Conservation (phyloP, 2,888 invertebrate genomes). For the Drosophila trichaetosa region DNA sequence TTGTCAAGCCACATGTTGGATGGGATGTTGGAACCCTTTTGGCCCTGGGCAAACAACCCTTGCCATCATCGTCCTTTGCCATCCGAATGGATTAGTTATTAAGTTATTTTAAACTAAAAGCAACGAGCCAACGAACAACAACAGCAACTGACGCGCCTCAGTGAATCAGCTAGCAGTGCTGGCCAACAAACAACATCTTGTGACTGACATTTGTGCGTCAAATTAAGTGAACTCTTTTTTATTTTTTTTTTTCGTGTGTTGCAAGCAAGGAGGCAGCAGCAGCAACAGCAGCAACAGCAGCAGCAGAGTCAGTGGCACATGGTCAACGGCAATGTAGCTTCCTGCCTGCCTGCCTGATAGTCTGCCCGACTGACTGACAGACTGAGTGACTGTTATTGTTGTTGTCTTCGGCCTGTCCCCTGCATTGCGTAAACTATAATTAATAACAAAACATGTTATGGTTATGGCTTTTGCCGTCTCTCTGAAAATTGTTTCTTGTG, state of each 20-base stretch:
- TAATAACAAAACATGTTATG: slow-evolving; percentile 82
- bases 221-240: slow-evolving; percentile 77
- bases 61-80: slow-evolving; percentile 36
- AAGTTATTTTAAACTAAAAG: slow-evolving; percentile 75
- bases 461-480: slow-evolving; percentile 73
- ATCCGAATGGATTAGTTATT: slow-evolving; percentile 77
- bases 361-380: slow-evolving; percentile 51
- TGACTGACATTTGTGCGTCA: slow-evolving; percentile 79
- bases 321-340: slow-evolving; percentile 57
- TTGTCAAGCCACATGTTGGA: slow-evolving; percentile 75
- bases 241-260: not conserved
- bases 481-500: slow-evolving; percentile 74
- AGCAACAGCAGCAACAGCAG: slow-evolving; percentile 17
- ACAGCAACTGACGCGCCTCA: slow-evolving; percentile 63
- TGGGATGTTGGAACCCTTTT: slow-evolving; percentile 27
- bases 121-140: slow-evolving; percentile 45
- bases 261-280: slow-evolving; percentile 29
- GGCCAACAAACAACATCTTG: slow-evolving; percentile 52
- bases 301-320: slow-evolving; percentile 59
- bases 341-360: slow-evolving; percentile 55
- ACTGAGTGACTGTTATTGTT: slow-evolving; percentile 63
- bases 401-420: slow-evolving; percentile 78
- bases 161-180: slow-evolving; percentile 20
- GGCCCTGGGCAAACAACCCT: slow-evolving; percentile 64
- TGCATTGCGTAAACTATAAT: slow-evolving; percentile 79